Evolutionary conservation across 2,888 invertebrate genomes (phyloP).

Genomic region (Thecophora atra): DNA sequence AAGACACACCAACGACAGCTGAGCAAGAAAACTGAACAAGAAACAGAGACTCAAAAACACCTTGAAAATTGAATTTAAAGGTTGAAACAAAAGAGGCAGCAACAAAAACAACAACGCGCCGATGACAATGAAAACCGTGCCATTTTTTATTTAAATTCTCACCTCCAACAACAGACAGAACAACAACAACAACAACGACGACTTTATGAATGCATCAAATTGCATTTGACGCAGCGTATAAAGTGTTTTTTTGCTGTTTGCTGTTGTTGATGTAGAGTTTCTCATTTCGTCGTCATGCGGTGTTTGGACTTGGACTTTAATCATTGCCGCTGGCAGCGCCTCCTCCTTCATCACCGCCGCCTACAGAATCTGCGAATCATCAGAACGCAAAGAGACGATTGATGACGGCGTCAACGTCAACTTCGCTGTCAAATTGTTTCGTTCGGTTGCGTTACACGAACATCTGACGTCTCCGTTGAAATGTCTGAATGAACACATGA

Average conservation of each 20-base stretch:
- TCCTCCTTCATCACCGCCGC: slow-evolving; percentile 5
- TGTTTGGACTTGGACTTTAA: slow-evolving; percentile 20
- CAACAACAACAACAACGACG: slow-evolving; percentile 7
- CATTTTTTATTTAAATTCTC: slow-evolving; percentile 39
- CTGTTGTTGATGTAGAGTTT: slow-evolving; percentile 17
- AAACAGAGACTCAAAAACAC: slow-evolving; percentile 31
- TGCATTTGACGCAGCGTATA: slow-evolving; percentile 37
- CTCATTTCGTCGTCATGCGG: slow-evolving; percentile 26
- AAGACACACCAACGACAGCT: slow-evolving; percentile 7
- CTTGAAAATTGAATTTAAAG: slow-evolving; percentile 37
- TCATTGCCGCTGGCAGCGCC: background rate
- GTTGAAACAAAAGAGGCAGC: slow-evolving; percentile 31
- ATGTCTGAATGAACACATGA: background rate
- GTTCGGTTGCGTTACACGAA: slow-evolving; percentile 1
- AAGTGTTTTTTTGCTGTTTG: slow-evolving; percentile 23
- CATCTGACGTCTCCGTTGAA: background rate
- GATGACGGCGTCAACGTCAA: background rate
- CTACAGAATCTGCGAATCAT: slow-evolving; percentile 20
- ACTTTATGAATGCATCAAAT: slow-evolving; percentile 37
- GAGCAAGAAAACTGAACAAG: slow-evolving; percentile 4
- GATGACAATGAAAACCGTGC: slow-evolving; percentile 25
- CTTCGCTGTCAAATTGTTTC: slow-evolving; percentile 10
- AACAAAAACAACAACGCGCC: slow-evolving; percentile 20
- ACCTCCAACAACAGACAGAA: slow-evolving; percentile 16
- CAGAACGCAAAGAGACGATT: too few relatives aligned